Evolutionary conservation across 2,888 invertebrate genomes (phyloP).

Genomic region (Acronicta leporina): DNA sequence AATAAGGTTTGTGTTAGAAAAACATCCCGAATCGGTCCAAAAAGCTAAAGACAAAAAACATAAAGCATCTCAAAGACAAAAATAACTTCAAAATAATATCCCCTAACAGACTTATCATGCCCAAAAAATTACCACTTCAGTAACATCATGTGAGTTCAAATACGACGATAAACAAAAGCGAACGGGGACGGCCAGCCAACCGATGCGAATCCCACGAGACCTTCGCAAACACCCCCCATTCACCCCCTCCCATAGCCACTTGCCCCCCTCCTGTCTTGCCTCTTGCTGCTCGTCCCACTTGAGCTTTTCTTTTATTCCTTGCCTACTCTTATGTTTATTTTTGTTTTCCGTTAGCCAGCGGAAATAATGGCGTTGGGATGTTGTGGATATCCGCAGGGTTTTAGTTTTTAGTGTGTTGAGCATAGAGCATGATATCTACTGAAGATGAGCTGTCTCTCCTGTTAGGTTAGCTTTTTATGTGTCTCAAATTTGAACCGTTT

Average conservation of each 20-base stretch:
- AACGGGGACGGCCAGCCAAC: slow-evolving; percentile 64
- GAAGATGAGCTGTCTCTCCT: no score
- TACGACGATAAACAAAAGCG: slow-evolving; percentile 80
- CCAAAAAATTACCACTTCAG: slow-evolving; percentile 61
- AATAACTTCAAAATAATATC: slow-evolving; percentile 8
- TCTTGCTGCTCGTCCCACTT: slow-evolving; percentile 84
- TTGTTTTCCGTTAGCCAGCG: slow-evolving; percentile 86
- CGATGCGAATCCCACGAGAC: slow-evolving; percentile 66
- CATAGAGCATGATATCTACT: background rate
- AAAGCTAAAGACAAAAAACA: background rate
- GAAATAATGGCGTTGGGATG: slow-evolving; percentile 81
- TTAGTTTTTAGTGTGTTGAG: background rate
- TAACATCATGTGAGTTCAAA: slow-evolving; percentile 72
- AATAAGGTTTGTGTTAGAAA: no score
- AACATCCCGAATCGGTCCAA: no score
- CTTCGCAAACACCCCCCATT: slow-evolving; percentile 60
- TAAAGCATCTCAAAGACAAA: slow-evolving; percentile 6
- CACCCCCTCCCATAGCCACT: slow-evolving; percentile 48
- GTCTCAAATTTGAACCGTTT: no score
- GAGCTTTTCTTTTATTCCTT: slow-evolving; percentile 86
- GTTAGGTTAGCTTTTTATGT: no score
- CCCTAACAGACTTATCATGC: slow-evolving; percentile 17
- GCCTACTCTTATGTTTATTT: slow-evolving; percentile 87
- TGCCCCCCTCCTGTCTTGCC: slow-evolving; percentile 62
- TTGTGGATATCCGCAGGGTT: slow-evolving; percentile 59